phyloP scores from a whole-genome alignment of 1,140 invertebrate species.

The Camponotus vicinus region DNA sequence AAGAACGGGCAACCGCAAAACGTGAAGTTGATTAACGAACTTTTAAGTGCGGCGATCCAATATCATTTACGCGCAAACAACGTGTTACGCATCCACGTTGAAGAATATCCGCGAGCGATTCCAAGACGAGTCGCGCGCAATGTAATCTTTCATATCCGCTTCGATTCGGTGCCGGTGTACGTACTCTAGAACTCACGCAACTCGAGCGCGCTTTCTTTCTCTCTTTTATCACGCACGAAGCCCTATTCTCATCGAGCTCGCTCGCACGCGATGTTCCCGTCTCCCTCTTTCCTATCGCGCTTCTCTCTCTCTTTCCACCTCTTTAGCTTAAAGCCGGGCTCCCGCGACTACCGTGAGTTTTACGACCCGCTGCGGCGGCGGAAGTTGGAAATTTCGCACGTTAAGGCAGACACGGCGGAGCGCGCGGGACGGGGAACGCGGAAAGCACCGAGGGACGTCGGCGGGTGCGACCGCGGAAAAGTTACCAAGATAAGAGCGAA shows the following conservation, averaged over 20 bases:
- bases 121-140: slow-evolving; percentile 66
- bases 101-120: slow-evolving; percentile 65
- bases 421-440: slow-evolving; percentile 11
- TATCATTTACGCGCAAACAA: slow-evolving; percentile 36
- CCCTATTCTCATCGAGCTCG: slow-evolving; percentile 50
- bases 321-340: slow-evolving; percentile 60
- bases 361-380: slow-evolving; percentile 76
- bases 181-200: slow-evolving; percentile 34
- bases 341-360: slow-evolving; percentile 78
- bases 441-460: slow-evolving; percentile 55
- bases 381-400: slow-evolving; percentile 81
- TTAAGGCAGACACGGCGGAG: slow-evolving; percentile 65
- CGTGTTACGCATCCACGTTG: slow-evolving; percentile 62
- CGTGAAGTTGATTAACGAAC: not conserved
- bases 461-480: slow-evolving; percentile 74
- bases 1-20: not conserved
- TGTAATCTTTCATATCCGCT: slow-evolving; percentile 73
- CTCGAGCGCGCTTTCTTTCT: slow-evolving; percentile 20
- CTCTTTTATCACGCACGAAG: slow-evolving; percentile 8
- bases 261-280: slow-evolving; percentile 61
- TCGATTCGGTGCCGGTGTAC: slow-evolving; percentile 55
- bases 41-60: not conserved
- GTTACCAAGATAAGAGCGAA: slow-evolving; percentile 77
- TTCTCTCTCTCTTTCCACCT: slow-evolving; percentile 39
- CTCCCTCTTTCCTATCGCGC: slow-evolving; percentile 63